Evolutionary conservation across 2,797 vertebrate genomes (phyloP).

Genomic region (Chloroceryle amazona): DNA sequence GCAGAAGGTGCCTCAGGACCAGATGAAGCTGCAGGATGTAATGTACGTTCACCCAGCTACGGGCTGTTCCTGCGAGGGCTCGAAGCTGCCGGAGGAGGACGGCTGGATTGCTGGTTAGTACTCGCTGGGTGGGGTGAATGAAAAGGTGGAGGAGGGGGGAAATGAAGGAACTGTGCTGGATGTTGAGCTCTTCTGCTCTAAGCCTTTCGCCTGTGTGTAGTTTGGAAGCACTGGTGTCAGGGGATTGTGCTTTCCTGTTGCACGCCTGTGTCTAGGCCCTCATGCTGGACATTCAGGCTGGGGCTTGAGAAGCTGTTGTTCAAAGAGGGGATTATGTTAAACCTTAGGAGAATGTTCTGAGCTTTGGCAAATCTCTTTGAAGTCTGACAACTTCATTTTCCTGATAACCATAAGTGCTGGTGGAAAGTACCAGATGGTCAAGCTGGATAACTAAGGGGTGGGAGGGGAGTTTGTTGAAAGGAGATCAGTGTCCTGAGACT

Average conservation of each 20-base stretch:
- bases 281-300: neutral
- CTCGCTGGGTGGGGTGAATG: neutral
- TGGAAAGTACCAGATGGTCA: neutral
- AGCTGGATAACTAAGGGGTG: neutral
- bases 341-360: neutral
- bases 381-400: constrained; percentile 1
- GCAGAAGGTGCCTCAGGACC: neutral
- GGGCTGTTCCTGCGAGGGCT: neutral
- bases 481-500: neutral
- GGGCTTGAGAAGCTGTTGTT: neutral
- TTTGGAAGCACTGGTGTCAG: neutral
- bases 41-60: neutral
- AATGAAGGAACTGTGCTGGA: neutral
- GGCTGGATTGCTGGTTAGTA: neutral
- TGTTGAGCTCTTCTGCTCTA: neutral
- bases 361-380: neutral
- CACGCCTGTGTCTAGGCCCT: neutral
- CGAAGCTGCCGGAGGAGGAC: neutral
- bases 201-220: neutral
- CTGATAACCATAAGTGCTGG: neutral
- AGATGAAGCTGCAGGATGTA: neutral
- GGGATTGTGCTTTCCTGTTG: neutral
- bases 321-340: neutral
- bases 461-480: neutral
- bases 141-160: neutral